These are phyloP conservation scores for Pherbina coryleti DNA, from an alignment of 2,888 invertebrate genomes.

Conservation along the genomic window DNA sequence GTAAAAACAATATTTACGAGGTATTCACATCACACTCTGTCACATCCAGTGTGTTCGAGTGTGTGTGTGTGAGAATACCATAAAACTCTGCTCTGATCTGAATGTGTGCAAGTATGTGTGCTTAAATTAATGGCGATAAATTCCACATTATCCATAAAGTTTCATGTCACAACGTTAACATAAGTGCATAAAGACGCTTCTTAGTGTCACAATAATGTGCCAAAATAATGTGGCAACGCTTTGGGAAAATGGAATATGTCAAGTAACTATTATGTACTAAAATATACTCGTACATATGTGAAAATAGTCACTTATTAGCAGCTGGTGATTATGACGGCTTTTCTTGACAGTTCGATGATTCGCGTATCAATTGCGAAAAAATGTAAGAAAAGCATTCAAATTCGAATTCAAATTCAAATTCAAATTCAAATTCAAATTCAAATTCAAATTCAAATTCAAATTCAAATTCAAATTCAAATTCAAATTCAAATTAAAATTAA, in stretches of 20 bases:
- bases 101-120: background rate
- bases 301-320: background rate
- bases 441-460: too few species aligned
- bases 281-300: background rate
- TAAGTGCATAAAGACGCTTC: too few species aligned
- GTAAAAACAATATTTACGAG: background rate
- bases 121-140: constrained; percentile 24
- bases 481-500: too few species aligned
- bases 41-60: background rate
- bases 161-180: constrained; percentile 8
- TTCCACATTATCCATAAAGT: constrained; percentile 21
- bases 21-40: background rate
- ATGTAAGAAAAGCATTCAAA: too few species aligned
- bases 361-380: too few species aligned
- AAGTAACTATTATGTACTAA: too few species aligned
- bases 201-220: background rate
- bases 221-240: background rate
- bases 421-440: too few species aligned
- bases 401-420: too few species aligned
- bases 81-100: background rate
- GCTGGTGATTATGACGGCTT: too few species aligned
- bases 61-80: background rate
- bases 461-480: too few species aligned
- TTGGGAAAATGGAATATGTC: too few species aligned
- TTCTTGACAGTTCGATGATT: too few species aligned